Evolutionary conservation across 2,113 vertebrate species (phyloP).

Genomic region (Spilogale gracilis): DNA sequence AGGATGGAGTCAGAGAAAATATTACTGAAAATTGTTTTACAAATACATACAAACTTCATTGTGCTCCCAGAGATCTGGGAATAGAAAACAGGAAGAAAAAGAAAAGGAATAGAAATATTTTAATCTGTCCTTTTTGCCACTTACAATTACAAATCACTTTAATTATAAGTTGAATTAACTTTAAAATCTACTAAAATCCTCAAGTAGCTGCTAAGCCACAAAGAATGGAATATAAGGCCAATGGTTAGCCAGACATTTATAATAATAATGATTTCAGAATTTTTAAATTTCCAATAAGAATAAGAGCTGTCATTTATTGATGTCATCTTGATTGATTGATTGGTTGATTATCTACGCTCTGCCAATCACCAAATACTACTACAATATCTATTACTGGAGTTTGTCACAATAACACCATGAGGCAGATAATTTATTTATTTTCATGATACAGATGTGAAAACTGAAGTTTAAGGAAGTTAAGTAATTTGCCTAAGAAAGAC

Average conservation of each 20-base stretch:
- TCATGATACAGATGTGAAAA: neutral
- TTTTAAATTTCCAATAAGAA: neutral
- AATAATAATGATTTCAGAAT: neutral
- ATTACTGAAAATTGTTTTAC: neutral
- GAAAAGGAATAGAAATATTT: neutral
- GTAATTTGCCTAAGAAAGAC: neutral
- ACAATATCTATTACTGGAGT: neutral
- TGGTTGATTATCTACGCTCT: neutral
- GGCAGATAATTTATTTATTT: neutral
- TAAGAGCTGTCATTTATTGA: neutral
- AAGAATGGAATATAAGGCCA: neutral
- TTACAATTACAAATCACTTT: slow-evolving; percentile 21
- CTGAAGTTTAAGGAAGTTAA: neutral
- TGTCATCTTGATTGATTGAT: neutral
- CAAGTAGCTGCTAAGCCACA: neutral
- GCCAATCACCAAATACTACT: neutral
- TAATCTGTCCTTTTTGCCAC: neutral
- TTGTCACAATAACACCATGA: neutral
- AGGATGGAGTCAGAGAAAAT: slow-evolving; percentile 25
- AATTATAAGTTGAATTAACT: neutral
- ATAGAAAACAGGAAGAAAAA: neutral
- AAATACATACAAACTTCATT: neutral
- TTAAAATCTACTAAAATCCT: slow-evolving; percentile 26
- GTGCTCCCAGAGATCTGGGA: neutral
- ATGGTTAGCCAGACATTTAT: neutral